These are phyloP conservation scores for human DNA, from an alignment of 2,113 vertebrate species.

Conservation along the genomic window DNA sequence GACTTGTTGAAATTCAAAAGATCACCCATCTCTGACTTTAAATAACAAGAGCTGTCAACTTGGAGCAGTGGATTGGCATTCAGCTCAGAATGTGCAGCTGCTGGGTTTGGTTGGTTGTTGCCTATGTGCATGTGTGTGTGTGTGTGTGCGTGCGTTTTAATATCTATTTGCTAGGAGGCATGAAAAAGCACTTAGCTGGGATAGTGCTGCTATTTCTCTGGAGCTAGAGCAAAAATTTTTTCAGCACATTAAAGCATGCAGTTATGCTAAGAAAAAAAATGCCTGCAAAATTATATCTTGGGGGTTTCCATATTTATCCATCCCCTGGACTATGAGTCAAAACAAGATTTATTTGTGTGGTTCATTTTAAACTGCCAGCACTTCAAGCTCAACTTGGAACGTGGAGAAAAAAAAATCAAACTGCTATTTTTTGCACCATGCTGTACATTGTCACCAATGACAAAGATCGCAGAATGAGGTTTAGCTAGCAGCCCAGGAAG, in stretches of 20 bases:
- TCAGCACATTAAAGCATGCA: slow-evolving; percentile 68
- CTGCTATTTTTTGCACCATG: slow-evolving; percentile 71
- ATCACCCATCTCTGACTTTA: slow-evolving; percentile 55
- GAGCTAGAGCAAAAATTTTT: slow-evolving; percentile 65
- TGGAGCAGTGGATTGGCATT: slow-evolving; percentile 17
- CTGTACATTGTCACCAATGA: slow-evolving; percentile 43
- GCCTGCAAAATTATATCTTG: slow-evolving; percentile 79
- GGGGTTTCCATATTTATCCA: slow-evolving; percentile 81
- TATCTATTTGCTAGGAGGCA: slow-evolving; percentile 61
- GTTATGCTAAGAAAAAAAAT: slow-evolving; percentile 76
- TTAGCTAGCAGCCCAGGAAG: neutral
- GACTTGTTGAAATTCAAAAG: slow-evolving; percentile 59
- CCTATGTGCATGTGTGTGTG: neutral
- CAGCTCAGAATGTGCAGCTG: slow-evolving; percentile 43
- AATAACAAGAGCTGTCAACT: slow-evolving; percentile 64
- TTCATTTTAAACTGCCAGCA: slow-evolving; percentile 74
- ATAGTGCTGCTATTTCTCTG: slow-evolving; percentile 55
- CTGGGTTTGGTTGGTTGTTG: neutral
- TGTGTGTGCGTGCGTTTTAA: slow-evolving; percentile 18
- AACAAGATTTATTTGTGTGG: slow-evolving; percentile 80
- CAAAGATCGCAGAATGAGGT: slow-evolving; percentile 52
- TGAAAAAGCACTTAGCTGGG: slow-evolving; percentile 62
- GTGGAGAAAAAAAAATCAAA: slow-evolving; percentile 50
- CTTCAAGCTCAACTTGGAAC: slow-evolving; percentile 73
- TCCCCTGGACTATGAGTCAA: slow-evolving; percentile 77